Evolutionary conservation across 2,113 vertebrate species (phyloP).

Genomic region (Motacilla alba): DNA sequence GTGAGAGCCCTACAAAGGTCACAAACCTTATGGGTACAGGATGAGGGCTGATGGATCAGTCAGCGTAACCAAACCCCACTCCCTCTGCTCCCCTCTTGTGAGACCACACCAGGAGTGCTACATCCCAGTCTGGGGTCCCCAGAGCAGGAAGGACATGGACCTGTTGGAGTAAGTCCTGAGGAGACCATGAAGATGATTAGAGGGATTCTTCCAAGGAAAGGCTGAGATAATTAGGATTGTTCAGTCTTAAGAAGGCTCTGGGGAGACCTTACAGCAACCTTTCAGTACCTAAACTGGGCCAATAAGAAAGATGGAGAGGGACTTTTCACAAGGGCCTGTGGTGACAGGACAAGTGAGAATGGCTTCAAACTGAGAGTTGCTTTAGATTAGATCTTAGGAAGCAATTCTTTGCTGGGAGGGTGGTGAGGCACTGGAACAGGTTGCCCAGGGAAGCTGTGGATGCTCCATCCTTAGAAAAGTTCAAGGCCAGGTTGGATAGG

Average conservation of each 20-base stretch:
- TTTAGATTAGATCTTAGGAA: background rate
- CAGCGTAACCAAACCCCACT: background rate
- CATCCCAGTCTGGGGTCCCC: background rate
- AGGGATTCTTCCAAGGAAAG: background rate
- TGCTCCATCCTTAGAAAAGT: background rate
- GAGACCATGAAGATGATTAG: background rate
- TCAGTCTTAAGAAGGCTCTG: background rate
- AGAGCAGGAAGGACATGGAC: background rate
- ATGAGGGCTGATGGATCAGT: background rate
- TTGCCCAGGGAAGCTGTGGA: background rate
- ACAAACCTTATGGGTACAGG: background rate
- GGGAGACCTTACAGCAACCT: background rate
- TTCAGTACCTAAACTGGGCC: background rate
- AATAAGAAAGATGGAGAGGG: background rate
- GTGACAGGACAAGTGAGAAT: background rate
- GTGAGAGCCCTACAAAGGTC: background rate
- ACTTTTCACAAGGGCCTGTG: too few species aligned
- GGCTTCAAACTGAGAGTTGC: background rate
- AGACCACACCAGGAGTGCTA: background rate
- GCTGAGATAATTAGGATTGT: background rate
- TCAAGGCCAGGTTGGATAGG: background rate
- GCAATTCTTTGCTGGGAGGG: background rate
- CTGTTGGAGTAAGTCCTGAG: background rate
- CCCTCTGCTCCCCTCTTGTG: fast-evolving
- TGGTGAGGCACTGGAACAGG: background rate